A percentile compares a stretch with the other conserved stretches of the same genome.
phyloP scores from a whole-genome alignment of 2,113 vertebrate genomes.

The Phylloscopus trochilus region DNA sequence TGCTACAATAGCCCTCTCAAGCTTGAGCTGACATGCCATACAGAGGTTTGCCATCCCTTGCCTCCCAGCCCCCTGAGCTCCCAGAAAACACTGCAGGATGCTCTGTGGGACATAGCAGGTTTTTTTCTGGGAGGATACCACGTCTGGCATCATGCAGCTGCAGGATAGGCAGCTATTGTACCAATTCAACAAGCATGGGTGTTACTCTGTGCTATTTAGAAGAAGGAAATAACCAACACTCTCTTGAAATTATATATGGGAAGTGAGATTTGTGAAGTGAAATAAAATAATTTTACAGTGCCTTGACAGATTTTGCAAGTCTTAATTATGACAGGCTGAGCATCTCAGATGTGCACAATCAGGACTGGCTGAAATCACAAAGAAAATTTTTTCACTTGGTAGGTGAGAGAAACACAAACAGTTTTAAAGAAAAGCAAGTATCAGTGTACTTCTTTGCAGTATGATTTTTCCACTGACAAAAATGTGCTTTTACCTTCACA shows the following conservation, averaged over 20 bases:
- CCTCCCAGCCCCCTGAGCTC: rapidly evolving
- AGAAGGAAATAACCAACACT: not conserved
- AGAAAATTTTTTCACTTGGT: not conserved
- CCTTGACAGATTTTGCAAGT: not conserved
- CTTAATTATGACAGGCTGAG: not conserved
- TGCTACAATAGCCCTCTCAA: not conserved
- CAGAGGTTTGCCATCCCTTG: not conserved
- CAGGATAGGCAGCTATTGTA: not conserved
- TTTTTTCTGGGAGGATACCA: not conserved
- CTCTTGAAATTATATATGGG: not conserved
- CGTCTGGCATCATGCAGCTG: rapidly evolving
- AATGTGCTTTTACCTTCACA: not conserved
- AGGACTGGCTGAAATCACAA: not conserved
- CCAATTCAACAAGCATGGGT: not conserved
- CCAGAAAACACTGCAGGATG: not conserved
- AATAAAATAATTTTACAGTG: not conserved
- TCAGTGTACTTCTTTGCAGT: not conserved
- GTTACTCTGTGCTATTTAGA: not conserved
- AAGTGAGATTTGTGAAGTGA: not conserved
- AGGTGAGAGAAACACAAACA: not conserved
- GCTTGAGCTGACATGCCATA: rapidly evolving
- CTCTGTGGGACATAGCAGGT: rapidly evolving
- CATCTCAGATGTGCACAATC: rapidly evolving
- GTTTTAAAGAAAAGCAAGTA: not conserved
- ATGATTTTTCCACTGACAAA: not conserved